These are phyloP conservation scores for Thalpophila matura DNA, from an alignment of 2,888 invertebrate species.

Conservation along the genomic window DNA sequence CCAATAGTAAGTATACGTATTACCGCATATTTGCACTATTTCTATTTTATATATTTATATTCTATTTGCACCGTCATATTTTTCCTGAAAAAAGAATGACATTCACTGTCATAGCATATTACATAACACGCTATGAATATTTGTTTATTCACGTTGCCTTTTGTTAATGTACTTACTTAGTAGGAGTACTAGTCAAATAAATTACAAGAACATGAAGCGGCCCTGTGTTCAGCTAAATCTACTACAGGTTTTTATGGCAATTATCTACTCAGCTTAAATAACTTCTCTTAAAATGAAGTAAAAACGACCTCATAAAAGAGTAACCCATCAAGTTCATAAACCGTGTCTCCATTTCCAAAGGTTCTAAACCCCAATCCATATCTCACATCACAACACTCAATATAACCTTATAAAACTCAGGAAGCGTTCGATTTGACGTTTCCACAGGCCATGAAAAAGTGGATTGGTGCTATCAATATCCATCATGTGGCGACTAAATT, in stretches of 20 bases:
- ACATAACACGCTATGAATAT: neutral
- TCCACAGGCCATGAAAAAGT: constrained; percentile 64
- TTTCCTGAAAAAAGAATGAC: neutral
- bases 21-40: too few relatives aligned
- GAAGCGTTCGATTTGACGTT: constrained; percentile 58
- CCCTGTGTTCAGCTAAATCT: neutral
- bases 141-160: neutral
- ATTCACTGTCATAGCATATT: neutral
- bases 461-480: constrained; percentile 69
- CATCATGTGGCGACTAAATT: constrained; percentile 68
- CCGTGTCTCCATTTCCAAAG: constrained; percentile 36
- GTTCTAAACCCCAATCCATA: constrained; percentile 47
- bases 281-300: constrained; percentile 24
- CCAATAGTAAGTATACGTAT: too few relatives aligned
- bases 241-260: neutral
- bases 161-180: neutral
- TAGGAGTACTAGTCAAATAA: neutral
- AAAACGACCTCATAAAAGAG: constrained; percentile 32
- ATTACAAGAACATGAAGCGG: neutral
- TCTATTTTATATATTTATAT: too few relatives aligned
- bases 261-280: constrained; percentile 10
- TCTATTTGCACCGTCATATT: neutral
- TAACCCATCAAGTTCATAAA: constrained; percentile 43
- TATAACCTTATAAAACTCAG: constrained; percentile 54
- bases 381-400: constrained; percentile 38